A percentile compares a stretch with the other conserved stretches of the same genome.
Conservation (phyloP, 2,888 invertebrate genomes). For the Mamestra brassicae region DNA sequence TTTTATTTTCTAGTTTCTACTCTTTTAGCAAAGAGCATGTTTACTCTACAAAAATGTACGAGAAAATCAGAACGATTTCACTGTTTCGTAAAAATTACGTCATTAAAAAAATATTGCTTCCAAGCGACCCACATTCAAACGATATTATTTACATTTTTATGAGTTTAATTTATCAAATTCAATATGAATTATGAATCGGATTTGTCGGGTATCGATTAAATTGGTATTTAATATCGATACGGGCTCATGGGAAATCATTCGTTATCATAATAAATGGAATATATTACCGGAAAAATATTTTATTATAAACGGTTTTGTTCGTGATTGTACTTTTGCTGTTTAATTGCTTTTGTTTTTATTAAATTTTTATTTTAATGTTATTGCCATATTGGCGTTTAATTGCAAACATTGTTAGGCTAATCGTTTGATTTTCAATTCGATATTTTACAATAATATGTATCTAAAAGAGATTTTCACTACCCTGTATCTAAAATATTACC, state of each 20-base stretch:
- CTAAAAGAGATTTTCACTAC: no score
- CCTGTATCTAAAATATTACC: background rate
- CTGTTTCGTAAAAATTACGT: conserved; percentile 2
- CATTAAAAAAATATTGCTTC: conserved; percentile 34
- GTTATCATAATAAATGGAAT: conserved; percentile 68
- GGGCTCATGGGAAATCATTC: conserved; percentile 83
- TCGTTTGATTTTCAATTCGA: background rate
- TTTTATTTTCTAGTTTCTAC: conserved; percentile 39
- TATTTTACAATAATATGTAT: background rate
- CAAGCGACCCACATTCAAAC: conserved; percentile 35
- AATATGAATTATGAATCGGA: conserved; percentile 73
- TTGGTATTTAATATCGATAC: conserved; percentile 76
- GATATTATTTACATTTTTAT: conserved; percentile 60
- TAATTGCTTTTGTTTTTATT: conserved; percentile 47
- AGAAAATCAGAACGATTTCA: background rate
- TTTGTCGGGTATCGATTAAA: conserved; percentile 75
- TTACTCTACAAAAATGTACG: background rate
- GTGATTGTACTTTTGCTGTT: conserved; percentile 41
- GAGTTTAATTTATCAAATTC: conserved; percentile 70
- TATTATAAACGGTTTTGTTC: conserved; percentile 54
- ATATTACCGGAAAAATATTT: conserved; percentile 61
- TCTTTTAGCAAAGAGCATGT: conserved; percentile 9
- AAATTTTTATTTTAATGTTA: background rate
- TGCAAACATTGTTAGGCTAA: background rate
- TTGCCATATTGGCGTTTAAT: conserved; percentile 8